phyloP scores from a whole-genome alignment of 2,113 vertebrate species.

The Boulengeromyrus knoepffleri region DNA sequence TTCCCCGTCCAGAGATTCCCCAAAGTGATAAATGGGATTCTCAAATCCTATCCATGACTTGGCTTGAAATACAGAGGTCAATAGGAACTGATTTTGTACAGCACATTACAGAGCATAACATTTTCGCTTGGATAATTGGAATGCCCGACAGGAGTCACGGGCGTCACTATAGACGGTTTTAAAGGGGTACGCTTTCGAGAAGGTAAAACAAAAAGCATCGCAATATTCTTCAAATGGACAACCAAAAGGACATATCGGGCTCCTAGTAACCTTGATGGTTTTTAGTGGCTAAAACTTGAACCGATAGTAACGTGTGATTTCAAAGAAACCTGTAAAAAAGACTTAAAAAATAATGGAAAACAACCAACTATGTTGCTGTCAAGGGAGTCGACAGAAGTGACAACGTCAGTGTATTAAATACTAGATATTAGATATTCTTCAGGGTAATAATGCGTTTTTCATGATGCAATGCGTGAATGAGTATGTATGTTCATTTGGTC shows the following conservation, averaged over 20 bases:
- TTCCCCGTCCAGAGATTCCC: conserved; percentile 75
- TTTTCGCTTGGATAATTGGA: conserved; percentile 30
- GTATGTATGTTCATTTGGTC: conserved; percentile 20
- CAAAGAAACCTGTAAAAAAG: conserved; percentile 22
- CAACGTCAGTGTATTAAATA: conserved; percentile 20
- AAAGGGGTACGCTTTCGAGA: not conserved
- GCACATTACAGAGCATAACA: conserved; percentile 63
- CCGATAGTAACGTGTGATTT: conserved; percentile 32
- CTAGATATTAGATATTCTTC: conserved; percentile 1
- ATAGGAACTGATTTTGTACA: conserved; percentile 67
- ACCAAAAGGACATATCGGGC: conserved; percentile 28
- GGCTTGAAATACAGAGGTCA: conserved; percentile 51
- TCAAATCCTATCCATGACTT: conserved; percentile 39
- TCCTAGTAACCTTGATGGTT: conserved; percentile 36
- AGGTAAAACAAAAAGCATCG: conserved; percentile 4
- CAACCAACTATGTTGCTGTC: not conserved
- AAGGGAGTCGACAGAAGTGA: conserved; percentile 3
- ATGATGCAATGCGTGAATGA: conserved; percentile 20
- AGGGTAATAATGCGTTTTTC: conserved; percentile 19
- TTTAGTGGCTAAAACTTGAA: conserved; percentile 31
- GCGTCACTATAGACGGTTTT: conserved; percentile 4
- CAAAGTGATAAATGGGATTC: conserved; percentile 70
- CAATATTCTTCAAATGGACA: conserved; percentile 19
- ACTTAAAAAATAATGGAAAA: not conserved
- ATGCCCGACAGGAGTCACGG: conserved; percentile 20